Evolutionary conservation across 1,140 invertebrate genomes (phyloP).

Genomic region (Brachionus calyciflorus): DNA sequence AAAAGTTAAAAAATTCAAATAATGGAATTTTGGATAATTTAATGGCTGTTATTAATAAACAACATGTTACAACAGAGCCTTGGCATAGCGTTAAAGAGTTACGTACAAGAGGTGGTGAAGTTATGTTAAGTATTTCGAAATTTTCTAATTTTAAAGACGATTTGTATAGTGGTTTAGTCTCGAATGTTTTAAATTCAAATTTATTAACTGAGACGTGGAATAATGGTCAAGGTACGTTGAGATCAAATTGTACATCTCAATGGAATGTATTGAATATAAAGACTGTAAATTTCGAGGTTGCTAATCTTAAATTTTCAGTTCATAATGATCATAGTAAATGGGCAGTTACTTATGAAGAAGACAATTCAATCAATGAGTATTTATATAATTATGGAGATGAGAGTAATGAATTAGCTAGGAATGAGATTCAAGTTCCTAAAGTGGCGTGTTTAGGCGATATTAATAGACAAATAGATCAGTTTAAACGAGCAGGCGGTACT

Average conservation of each 20-base stretch:
- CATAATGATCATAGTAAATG: slow-evolving; percentile 45
- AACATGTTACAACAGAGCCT: slow-evolving; percentile 13
- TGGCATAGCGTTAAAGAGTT: neutral
- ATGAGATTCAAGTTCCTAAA: neutral
- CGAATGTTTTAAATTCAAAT: slow-evolving; percentile 2
- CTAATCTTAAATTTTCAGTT: slow-evolving; percentile 12
- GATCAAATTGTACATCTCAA: slow-evolving; percentile 32
- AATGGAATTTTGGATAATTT: slow-evolving; percentile 12
- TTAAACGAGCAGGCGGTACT: slow-evolving; percentile 37
- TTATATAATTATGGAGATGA: neutral
- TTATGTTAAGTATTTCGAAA: slow-evolving; percentile 20
- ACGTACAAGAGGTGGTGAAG: slow-evolving; percentile 17
- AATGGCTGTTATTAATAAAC: neutral
- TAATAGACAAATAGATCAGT: slow-evolving; percentile 44
- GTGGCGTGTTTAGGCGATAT: slow-evolving; percentile 34
- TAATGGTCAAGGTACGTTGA: slow-evolving; percentile 35
- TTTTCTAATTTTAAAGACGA: slow-evolving; percentile 46
- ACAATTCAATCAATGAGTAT: neutral
- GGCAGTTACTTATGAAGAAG: slow-evolving; percentile 9
- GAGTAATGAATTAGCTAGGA: neutral
- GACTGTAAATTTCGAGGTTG: neutral
- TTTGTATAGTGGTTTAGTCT: slow-evolving; percentile 21
- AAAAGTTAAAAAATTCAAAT: neutral
- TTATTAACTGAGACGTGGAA: slow-evolving; percentile 41
- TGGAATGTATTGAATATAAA: slow-evolving; percentile 39